Evolutionary conservation across 2,888 invertebrate genomes (phyloP).

Genomic region (Thera britannica): DNA sequence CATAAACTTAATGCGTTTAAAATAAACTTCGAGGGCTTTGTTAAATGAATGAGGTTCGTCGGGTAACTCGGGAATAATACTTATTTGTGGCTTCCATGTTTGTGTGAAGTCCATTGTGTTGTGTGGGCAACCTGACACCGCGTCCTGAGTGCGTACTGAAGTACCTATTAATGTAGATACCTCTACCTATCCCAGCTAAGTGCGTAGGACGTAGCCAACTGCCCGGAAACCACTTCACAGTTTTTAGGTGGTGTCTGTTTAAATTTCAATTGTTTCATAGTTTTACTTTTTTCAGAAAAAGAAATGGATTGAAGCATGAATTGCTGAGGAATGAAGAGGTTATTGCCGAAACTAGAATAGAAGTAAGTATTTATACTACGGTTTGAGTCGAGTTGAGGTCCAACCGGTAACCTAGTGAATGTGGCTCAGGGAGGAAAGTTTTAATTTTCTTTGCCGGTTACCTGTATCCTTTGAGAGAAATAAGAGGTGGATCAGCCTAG

Average conservation of each 20-base stretch:
- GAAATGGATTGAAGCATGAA: slow-evolving; percentile 77
- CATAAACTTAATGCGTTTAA: slow-evolving; percentile 39
- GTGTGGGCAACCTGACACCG: slow-evolving; percentile 65
- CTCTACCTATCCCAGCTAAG: slow-evolving; percentile 33
- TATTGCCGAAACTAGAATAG: slow-evolving; percentile 77
- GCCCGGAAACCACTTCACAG: slow-evolving; percentile 59
- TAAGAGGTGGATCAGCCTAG: no score
- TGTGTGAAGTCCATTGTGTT: slow-evolving; percentile 58
- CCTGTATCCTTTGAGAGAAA: no score
- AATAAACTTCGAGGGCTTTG: slow-evolving; percentile 36
- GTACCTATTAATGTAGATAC: slow-evolving; percentile 9
- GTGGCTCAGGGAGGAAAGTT: no score
- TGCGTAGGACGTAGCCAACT: slow-evolving; percentile 75
- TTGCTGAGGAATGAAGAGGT: slow-evolving; percentile 75
- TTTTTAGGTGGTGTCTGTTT: slow-evolving; percentile 31
- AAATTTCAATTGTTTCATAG: slow-evolving; percentile 43
- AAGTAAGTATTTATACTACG: slow-evolving; percentile 56
- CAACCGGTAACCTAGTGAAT: no score
- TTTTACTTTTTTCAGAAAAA: slow-evolving; percentile 64
- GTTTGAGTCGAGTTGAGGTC: background rate
- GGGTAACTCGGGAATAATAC: slow-evolving; percentile 46
- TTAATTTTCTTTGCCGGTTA: no score
- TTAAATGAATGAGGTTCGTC: slow-evolving; percentile 30
- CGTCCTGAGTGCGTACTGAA: slow-evolving; percentile 41
- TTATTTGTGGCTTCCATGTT: slow-evolving; percentile 53